These are phyloP conservation scores for Brachyopa scutellaris DNA, from an alignment of 2,888 invertebrate genomes.

Conservation along the genomic window DNA sequence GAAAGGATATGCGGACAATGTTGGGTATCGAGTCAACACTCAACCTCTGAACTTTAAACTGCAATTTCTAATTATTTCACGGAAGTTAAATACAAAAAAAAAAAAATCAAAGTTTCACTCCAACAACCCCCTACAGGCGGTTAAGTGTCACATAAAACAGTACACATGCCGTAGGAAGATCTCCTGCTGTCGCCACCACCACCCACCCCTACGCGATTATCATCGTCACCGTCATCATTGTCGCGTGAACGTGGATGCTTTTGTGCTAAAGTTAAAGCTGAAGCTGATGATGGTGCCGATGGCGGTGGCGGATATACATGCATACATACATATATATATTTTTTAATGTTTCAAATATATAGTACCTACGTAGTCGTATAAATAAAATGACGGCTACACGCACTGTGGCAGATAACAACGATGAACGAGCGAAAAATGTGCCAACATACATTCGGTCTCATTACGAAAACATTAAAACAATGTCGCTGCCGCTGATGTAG, in stretches of 20 bases:
- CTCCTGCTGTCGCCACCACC: too few species aligned
- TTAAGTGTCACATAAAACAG: too few species aligned
- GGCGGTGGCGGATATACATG: too few species aligned
- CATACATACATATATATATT: too few species aligned
- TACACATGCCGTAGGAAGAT: too few species aligned
- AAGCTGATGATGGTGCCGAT: too few species aligned
- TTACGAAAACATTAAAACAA: constrained; percentile 60
- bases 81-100: constrained; percentile 20
- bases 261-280: not conserved
- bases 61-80: constrained; percentile 45
- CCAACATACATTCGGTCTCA: constrained; percentile 62
- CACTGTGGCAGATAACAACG: constrained; percentile 43
- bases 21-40: too few species aligned
- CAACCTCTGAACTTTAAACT: constrained; percentile 45
- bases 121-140: too few species aligned
- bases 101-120: too few species aligned
- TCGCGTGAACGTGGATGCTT: not conserved
- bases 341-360: constrained; percentile 15
- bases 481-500: constrained; percentile 25
- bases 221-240: not conserved
- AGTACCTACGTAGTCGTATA: constrained; percentile 36
- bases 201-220: not conserved
- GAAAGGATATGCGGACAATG: not conserved
- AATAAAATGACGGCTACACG: constrained; percentile 58
- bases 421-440: constrained; percentile 60